Conservation (phyloP, 2,888 invertebrate genomes). For the Notocelia uddmanniana region DNA sequence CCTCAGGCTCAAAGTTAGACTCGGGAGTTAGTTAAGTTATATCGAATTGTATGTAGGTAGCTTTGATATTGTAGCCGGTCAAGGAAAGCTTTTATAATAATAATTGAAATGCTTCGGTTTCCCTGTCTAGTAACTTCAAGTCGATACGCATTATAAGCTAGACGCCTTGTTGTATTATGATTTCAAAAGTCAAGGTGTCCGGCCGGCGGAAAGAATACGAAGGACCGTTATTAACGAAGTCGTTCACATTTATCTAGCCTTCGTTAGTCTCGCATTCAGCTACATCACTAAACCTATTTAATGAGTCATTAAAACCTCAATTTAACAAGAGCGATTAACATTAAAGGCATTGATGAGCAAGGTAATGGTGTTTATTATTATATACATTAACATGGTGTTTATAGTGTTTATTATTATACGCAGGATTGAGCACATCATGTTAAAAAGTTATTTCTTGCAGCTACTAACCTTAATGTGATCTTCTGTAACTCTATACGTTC, state of each 20-base stretch:
- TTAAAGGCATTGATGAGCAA: constrained; percentile 9
- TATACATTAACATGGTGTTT: not conserved
- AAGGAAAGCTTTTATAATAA: too few relatives aligned
- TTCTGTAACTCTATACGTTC: constrained; percentile 88
- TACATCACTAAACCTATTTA: not conserved
- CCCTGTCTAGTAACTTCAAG: too few relatives aligned
- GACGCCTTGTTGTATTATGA: too few relatives aligned
- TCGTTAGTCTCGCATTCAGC: not conserved
- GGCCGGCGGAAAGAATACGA: too few relatives aligned
- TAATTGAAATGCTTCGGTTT: too few relatives aligned
- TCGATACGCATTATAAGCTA: too few relatives aligned
- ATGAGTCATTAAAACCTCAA: not conserved
- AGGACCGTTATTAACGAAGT: too few relatives aligned
- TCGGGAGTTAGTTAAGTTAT: too few relatives aligned
- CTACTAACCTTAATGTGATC: constrained; percentile 88
- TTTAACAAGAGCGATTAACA: constrained; percentile 9
- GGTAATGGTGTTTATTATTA: constrained; percentile 13
- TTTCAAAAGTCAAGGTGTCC: too few relatives aligned
- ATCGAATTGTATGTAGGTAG: too few relatives aligned
- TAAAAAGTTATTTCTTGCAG: not conserved
- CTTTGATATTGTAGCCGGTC: too few relatives aligned
- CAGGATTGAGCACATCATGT: not conserved
- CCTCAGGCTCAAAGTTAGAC: too few relatives aligned
- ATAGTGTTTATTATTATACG: not conserved
- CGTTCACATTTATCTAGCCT: not conserved